These are phyloP conservation scores for Hucho hucho DNA, from an alignment of 2,113 vertebrate genomes.

Conservation along the genomic window DNA sequence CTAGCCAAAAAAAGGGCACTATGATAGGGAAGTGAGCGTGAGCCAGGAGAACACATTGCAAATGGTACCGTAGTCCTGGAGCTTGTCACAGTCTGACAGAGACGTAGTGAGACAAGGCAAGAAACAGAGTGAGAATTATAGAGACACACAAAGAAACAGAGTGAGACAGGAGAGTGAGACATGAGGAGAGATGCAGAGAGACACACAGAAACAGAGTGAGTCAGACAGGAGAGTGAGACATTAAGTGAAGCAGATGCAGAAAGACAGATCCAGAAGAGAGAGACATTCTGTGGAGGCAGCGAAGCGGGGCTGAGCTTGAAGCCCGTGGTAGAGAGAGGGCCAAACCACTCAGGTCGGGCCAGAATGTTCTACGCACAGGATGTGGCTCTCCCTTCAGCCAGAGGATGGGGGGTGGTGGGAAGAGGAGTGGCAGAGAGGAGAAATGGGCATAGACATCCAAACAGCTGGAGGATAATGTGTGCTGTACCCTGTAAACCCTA, in stretches of 20 bases:
- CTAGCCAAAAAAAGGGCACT: neutral
- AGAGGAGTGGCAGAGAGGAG: constrained; percentile 19
- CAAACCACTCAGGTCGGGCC: constrained; percentile 33
- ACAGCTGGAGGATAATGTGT: constrained; percentile 43
- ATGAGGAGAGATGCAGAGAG: neutral
- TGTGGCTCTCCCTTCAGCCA: constrained; percentile 58
- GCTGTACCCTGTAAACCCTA: constrained; percentile 20
- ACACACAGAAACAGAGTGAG: neutral
- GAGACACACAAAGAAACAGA: too few species aligned
- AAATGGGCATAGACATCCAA: constrained; percentile 28
- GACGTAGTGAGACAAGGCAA: too few species aligned
- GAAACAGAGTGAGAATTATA: too few species aligned
- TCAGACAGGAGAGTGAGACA: neutral
- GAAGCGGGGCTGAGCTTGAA: constrained; percentile 27
- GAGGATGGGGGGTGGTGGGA: constrained; percentile 4
- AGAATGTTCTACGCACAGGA: constrained; percentile 47
- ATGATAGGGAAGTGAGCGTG: neutral
- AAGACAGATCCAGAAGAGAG: too few species aligned
- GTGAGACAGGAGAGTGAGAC: too few species aligned
- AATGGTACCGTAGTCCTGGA: too few species aligned
- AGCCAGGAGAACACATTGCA: neutral
- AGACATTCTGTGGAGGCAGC: constrained; percentile 38
- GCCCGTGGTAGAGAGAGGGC: neutral
- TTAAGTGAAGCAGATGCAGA: too few species aligned
- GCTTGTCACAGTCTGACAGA: too few species aligned